Base-by-base conservation (phyloP, 2,888 invertebrate species). In the Synergus japonicus region DNA sequence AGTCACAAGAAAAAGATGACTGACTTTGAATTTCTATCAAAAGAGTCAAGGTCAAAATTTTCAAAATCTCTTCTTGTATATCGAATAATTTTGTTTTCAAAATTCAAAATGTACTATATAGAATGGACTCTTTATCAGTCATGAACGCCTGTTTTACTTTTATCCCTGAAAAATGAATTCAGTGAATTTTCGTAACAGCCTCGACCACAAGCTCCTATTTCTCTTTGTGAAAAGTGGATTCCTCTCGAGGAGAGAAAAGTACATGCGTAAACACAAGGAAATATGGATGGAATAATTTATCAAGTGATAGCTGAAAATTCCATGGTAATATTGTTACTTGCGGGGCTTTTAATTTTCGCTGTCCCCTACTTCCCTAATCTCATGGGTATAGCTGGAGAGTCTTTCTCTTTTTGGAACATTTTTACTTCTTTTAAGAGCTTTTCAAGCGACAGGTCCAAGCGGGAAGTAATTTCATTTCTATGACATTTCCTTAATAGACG, bases 1-100 rank as follows among this genome's bases (percentile, higher is more conserved):
- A 82, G 83, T 86, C 87, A 29, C 9, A 58, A 58, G 18, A 18
- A 18, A 58, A 58, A 18, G 15, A 58, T 8, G 18, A 58, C 18
- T 2, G 58, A 58, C 9, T 58, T n/a, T 58, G 18, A 18, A 58
- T 60, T 18, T 69, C 7, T 15, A 15, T 54, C 8, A 9, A 41
- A 49, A 4, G 13, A 41, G 13, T 66, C 18, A 43, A 67, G 13
- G 41, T 49, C 43, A 49, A 37, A 37, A 44, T 79, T 67, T 76
- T 10, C 12, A 46, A 46, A 46, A 46, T 46, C 13, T 46, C 13
- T 46, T 46, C 13, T 46, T 13, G 9, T 46, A 13, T 13, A 13
- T 46, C 46, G 13, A 46, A 13, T 3, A 46, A 46, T 46, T 13
- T 46, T n/a, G n/a, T 46, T 46, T 13, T 13, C 22, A 22, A 22